Evolutionary conservation across 2,888 invertebrate species (phyloP), one percentile per base, ranked within the genome.

Genomic region (Cheilosia soror): DNA sequence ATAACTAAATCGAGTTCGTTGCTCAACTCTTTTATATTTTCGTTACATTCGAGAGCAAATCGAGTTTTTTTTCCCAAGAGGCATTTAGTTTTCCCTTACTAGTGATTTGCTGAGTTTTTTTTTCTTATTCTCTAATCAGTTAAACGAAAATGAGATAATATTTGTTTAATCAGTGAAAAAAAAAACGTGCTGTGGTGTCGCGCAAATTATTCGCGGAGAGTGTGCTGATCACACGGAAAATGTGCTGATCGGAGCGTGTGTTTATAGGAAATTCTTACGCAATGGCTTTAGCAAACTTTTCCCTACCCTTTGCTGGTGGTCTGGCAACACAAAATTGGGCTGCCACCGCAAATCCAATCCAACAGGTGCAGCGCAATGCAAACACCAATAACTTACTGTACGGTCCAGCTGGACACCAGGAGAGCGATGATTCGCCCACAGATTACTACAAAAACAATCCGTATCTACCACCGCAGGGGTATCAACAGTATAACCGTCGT

Each of bases 361-460:
- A 92, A 87, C 90, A 91, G 62, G 90, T 92, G 55, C 92, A 91
- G 87, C 88, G 91, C 80, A 92, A 91, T 37, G 90, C 91, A 60
- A 92, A 91, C 80, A 92, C 92, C 9, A 93, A 93, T 66, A 92
- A 91, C 89, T 87, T 92, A 68, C 88, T 92, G 5, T 92, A 92
- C 84, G 91, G 92, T 55, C 92, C 93, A 62, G 91, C 90, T 65
- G 92, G 91, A 65, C 92, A 92, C 88, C 92, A 92, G 86, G 90
- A 91, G 69, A 89, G 89, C 42, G 89, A 88, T 27, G 88, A 84
- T 29, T 47, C 66, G 2, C 88, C 87, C 4, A 76, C 89, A 1
- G 90, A 91, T 20, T 92, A 89, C 82, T 92, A 90, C 57, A 92
- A 92, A 87, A 93, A 92, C 81, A 91, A 92, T 89, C 92, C 92